phyloP scores from a whole-genome alignment of 92 coral and sea anemone species.

The Desmophyllum pertusum region DNA sequence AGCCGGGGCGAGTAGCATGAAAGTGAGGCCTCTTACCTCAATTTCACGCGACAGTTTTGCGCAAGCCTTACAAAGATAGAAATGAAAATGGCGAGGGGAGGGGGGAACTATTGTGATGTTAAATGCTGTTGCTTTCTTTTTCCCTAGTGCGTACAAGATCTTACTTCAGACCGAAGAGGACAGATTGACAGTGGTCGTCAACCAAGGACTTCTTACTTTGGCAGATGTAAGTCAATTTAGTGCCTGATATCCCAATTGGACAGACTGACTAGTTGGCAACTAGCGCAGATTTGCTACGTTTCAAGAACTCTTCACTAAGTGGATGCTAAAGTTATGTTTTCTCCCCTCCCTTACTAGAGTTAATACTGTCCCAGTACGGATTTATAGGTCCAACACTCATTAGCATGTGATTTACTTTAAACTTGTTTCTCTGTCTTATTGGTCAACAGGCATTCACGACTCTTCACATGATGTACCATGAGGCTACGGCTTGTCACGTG shows the following conservation, averaged over 20 bases:
- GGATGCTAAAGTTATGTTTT: too few species aligned
- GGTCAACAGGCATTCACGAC: constrained; percentile 88
- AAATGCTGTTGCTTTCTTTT: neutral
- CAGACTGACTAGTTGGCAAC: too few species aligned
- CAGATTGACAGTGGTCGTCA: constrained; percentile 86
- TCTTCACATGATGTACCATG: constrained; percentile 98
- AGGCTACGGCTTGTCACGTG: constrained; percentile 99
- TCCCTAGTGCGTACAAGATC: constrained; percentile 92
- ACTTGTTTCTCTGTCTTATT: neutral
- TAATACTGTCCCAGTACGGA: too few species aligned
- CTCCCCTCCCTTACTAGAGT: too few species aligned
- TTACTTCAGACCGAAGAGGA: constrained; percentile 96
- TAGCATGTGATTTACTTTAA: neutral
- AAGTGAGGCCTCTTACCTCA: neutral
- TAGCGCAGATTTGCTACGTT: too few species aligned
- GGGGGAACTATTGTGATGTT: neutral
- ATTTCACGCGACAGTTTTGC: neutral
- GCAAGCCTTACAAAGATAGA: neutral
- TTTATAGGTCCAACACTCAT: too few species aligned
- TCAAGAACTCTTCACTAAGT: too few species aligned
- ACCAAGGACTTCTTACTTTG: constrained; percentile 86
- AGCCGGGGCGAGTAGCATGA: neutral
- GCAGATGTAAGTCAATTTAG: constrained; percentile 99
- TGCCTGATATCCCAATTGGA: too few species aligned
- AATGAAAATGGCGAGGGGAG: neutral